Conservation (phyloP, 2,888 invertebrate species). For the Cephus nigrinus region DNA sequence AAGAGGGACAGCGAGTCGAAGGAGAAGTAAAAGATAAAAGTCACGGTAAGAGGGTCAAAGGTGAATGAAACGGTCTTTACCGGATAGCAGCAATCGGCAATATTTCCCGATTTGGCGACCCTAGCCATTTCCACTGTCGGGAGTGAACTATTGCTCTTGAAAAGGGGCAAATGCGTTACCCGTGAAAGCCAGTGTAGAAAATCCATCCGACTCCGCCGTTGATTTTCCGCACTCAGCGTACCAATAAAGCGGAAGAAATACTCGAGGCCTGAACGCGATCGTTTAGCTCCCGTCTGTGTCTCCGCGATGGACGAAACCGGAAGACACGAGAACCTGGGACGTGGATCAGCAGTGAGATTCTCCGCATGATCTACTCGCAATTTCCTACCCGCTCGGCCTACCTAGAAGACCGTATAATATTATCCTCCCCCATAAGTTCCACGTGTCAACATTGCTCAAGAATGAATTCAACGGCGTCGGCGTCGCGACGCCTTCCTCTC, state of each 20-base stretch:
- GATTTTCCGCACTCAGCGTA: not conserved
- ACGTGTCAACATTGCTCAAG: not conserved
- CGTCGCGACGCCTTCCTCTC: not conserved
- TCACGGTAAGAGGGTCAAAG: not conserved
- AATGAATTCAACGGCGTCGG: not conserved
- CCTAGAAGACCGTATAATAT: not conserved
- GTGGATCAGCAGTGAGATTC: not conserved
- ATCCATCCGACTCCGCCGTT: not conserved
- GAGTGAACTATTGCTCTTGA: not conserved
- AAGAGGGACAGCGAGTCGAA: not conserved
- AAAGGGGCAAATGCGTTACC: not conserved
- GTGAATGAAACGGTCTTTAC: not conserved
- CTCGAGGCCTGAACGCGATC: not conserved
- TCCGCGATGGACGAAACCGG: not conserved
- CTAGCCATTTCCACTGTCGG: not conserved
- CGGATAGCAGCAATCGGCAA: not conserved
- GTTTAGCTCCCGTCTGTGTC: not conserved
- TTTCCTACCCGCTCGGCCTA: conserved; percentile 10
- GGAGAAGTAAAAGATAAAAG: not conserved
- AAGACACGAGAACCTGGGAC: not conserved
- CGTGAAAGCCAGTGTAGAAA: not conserved
- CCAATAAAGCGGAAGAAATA: not conserved
- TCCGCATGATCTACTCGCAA: not conserved
- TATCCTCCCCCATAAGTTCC: not conserved
- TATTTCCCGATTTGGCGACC: not conserved